phyloP scores from a whole-genome alignment of 2,113 vertebrate genomes.

The Lanius ludovicianus region DNA sequence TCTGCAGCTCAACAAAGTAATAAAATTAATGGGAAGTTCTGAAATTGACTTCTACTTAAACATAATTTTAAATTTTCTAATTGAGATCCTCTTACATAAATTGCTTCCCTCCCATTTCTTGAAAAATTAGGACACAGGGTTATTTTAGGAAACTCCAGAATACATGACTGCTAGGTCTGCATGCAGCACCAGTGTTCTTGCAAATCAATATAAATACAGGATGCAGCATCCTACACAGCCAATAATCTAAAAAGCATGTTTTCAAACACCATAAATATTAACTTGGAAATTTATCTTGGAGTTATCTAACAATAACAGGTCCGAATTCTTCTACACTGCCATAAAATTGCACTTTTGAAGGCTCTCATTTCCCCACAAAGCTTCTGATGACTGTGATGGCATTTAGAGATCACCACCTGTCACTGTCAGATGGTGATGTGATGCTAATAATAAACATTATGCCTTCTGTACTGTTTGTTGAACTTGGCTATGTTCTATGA shows the following conservation, averaged over 20 bases:
- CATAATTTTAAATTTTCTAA: background rate
- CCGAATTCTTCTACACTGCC: background rate
- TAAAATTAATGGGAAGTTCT: background rate
- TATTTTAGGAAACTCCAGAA: slow-evolving; percentile 2
- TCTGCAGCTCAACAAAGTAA: background rate
- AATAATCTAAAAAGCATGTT: background rate
- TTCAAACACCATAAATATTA: background rate
- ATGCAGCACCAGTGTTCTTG: background rate
- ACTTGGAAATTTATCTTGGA: background rate
- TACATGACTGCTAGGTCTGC: background rate
- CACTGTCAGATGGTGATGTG: background rate
- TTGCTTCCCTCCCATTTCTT: background rate
- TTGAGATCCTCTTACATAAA: background rate
- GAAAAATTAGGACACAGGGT: background rate
- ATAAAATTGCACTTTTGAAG: background rate
- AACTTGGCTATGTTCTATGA: background rate
- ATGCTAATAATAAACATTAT: slow-evolving; percentile 11
- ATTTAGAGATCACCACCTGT: slow-evolving; percentile 32
- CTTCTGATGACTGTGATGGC: background rate
- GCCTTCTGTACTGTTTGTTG: background rate
- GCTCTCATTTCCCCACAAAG: background rate
- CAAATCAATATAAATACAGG: background rate
- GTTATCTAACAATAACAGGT: background rate
- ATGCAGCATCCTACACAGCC: background rate
- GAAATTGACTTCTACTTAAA: background rate